Evolutionary conservation across 2,113 vertebrate genomes (phyloP).

Genomic region (Apodemus sylvaticus): DNA sequence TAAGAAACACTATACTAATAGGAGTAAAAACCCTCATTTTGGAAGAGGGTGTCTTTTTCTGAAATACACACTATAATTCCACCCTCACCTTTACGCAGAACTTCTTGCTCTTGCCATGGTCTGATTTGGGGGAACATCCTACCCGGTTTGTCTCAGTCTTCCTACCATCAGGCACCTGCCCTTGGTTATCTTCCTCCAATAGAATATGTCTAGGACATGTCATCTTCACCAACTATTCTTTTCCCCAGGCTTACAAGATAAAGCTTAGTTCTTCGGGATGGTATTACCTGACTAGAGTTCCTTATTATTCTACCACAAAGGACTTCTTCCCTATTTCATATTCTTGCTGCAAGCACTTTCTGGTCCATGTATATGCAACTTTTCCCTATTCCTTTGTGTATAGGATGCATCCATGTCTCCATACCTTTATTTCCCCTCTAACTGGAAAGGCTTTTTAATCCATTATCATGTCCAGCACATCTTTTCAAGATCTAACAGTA

Average conservation of each 20-base stretch:
- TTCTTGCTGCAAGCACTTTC: background rate
- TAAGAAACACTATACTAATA: background rate
- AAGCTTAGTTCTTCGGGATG: background rate
- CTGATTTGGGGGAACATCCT: background rate
- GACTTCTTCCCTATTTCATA: background rate
- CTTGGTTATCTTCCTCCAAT: background rate
- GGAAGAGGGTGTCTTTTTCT: background rate
- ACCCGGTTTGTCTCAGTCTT: background rate
- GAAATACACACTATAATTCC: background rate
- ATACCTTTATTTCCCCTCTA: background rate
- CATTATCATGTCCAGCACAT: background rate
- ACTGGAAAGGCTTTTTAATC: background rate
- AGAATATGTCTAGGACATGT: background rate
- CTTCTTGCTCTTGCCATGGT: background rate
- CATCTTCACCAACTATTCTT: background rate
- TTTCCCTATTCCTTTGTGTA: background rate
- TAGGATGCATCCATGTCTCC: background rate
- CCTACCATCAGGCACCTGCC: background rate
- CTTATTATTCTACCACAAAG: background rate
- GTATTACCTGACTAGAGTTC: background rate
- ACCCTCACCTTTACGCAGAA: background rate
- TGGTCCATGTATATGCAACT: background rate
- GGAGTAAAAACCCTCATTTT: background rate
- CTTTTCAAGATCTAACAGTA: background rate
- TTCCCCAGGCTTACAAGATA: background rate